A percentile compares a stretch with the other conserved stretches of the same genome.
These are phyloP conservation scores for Micropoecilia bifurca DNA, from an alignment of 2,797 vertebrate genomes.

Conservation along the genomic window DNA sequence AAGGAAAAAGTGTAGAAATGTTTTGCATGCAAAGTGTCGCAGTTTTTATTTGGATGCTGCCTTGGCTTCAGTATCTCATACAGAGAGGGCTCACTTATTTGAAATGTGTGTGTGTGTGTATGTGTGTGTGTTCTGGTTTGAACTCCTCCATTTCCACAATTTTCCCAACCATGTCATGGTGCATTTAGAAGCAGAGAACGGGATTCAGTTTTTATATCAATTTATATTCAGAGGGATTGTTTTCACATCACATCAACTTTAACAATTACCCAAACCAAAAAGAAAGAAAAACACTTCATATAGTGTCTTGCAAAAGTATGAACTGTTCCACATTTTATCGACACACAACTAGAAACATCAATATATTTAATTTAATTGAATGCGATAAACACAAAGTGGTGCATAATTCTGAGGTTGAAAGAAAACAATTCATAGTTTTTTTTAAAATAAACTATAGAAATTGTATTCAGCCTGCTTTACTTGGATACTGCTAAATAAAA, in stretches of 20 bases:
- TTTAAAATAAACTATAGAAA: neutral
- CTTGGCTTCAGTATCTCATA: slow-evolving; percentile 58
- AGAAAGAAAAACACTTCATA: slow-evolving; percentile 17
- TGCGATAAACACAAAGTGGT: neutral
- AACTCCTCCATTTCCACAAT: slow-evolving; percentile 42
- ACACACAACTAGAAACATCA: neutral
- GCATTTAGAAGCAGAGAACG: slow-evolving; percentile 52
- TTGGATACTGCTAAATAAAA: neutral
- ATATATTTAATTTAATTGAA: neutral
- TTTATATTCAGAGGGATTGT: slow-evolving; percentile 55
- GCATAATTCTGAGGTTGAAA: neutral
- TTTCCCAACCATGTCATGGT: slow-evolving; percentile 63
- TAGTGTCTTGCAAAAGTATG: neutral
- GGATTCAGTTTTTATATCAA: slow-evolving; percentile 39
- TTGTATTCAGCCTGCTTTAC: neutral
- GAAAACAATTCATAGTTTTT: neutral
- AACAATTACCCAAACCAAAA: slow-evolving; percentile 4
- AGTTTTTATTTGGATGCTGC: slow-evolving; percentile 52
- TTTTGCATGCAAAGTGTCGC: slow-evolving; percentile 45
- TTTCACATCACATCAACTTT: slow-evolving; percentile 29
- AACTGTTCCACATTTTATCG: neutral
- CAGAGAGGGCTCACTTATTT: slow-evolving; percentile 2
- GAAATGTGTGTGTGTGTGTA: neutral
- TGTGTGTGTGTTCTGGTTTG: slow-evolving; percentile 12
- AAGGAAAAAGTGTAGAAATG: slow-evolving; percentile 46